Evolutionary conservation across 2,888 invertebrate genomes (phyloP), one percentile per base, ranked within the genome.

Genomic region (Protula sp.): DNA sequence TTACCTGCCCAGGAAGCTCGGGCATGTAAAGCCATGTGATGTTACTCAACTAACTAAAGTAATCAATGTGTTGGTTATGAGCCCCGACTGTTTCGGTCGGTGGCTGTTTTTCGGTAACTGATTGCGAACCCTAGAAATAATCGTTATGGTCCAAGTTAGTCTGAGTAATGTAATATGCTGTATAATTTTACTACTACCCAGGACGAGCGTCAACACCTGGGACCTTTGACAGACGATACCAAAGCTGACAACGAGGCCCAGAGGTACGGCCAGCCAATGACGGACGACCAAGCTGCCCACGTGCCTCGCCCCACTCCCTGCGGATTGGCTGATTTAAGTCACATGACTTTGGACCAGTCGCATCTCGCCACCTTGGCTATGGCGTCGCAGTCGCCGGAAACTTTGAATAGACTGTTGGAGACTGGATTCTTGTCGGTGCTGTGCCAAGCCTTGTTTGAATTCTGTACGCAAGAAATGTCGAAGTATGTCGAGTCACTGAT

Each of bases 351-450:
- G 47, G 75, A 77, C 57, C 73, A 75, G 56, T 63, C 70, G 45
- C 88, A 89, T 77, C 83, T 92, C 68, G 85, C 87, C 73, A 90
- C 89, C 1, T 85, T 92, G 28, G 90, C 91, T 1, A 84, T 88
- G 65, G 89, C 89, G 4, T 89, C 91, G 71, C 87, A 91, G 82
- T 92, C 92, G 1, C 87, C 89, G 0, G 85, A 87, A 28, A 89
- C 90, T 56, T 87, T 90, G 24, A 86, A 86, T 70, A 87, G 88
- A 70, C 83, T 94, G 65, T 85, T 92, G 61, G 88, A 88, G 77
- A 91, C 90, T 0, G 87, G 88, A 29, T 84, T 91, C 59, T 88
- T 78, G 2, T 70, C 76, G 9, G 72, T 77, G 47, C 66, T 78
- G 45, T 75, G 77, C 47, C 78, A 77, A 65, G 76, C 74, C 27